Conservation (phyloP, 2,888 invertebrate genomes). For the Drepanosiphum platanoidis region DNA sequence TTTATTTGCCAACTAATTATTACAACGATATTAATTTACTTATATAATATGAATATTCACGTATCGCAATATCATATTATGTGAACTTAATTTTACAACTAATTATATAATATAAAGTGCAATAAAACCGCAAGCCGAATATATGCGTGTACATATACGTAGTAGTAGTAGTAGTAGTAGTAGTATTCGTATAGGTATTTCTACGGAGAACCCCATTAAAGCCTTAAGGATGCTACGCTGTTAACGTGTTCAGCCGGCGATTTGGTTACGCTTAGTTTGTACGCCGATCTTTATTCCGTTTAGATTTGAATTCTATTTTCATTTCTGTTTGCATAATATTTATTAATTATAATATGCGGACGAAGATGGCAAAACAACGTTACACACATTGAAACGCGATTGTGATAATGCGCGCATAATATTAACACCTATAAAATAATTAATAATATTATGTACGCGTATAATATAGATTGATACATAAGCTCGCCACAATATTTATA, state of each 20-base stretch:
- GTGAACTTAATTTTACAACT: neutral
- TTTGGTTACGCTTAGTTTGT: constrained; percentile 30
- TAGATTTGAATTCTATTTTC: neutral
- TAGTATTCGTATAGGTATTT: neutral
- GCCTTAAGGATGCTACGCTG: constrained; percentile 14
- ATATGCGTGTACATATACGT: too few species aligned
- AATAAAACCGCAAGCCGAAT: neutral
- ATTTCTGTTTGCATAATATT: constrained; percentile 22
- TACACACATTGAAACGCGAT: neutral
- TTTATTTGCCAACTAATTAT: neutral
- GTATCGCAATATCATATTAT: neutral
- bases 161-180: neutral
- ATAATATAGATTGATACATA: neutral
- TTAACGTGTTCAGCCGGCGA: neutral
- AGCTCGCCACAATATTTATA: neutral
- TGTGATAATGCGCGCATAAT: neutral
- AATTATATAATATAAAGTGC: neutral
- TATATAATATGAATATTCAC: constrained; percentile 10
- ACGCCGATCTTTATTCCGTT: neutral
- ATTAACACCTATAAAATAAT: constrained; percentile 33
- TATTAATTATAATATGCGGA: neutral
- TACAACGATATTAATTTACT: neutral
- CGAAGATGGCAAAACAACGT: neutral
- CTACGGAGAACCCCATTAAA: neutral
- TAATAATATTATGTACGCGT: constrained; percentile 28